Percentiles rank a stretch among this genome's conserved stretches.
Conservation (phyloP, 2,113 vertebrate species). For the Lota lota region DNA sequence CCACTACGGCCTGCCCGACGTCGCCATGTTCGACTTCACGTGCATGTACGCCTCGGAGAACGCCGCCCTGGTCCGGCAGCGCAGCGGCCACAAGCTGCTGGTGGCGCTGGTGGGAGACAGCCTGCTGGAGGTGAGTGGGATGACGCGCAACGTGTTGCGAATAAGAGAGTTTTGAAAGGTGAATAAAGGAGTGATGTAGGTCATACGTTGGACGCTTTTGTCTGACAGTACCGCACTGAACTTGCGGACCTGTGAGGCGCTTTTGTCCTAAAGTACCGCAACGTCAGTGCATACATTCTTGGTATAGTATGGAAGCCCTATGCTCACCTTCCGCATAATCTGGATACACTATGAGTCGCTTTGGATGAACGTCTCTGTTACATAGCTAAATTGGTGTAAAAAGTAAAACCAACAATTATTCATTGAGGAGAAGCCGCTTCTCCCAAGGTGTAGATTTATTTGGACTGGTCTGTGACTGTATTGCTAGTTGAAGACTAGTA, state of each 20-base stretch:
- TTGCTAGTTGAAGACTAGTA: neutral
- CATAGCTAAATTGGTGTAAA: no score
- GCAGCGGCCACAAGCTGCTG: slow-evolving; percentile 84
- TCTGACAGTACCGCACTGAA: no score
- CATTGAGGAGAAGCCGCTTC: neutral
- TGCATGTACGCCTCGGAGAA: slow-evolving; percentile 99
- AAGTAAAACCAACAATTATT: no score
- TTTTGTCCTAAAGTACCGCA: no score
- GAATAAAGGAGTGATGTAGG: neutral
- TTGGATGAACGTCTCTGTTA: no score
- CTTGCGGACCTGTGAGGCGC: no score
- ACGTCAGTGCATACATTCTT: no score
- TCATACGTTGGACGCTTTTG: no score
- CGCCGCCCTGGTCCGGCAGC: slow-evolving; percentile 89
- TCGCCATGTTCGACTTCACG: slow-evolving; percentile 99
- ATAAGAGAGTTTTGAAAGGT: neutral
- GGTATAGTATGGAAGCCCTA: no score
- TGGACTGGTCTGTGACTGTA: neutral
- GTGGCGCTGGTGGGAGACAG: slow-evolving; percentile 95
- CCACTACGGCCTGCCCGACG: slow-evolving; percentile 95
- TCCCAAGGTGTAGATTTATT: neutral
- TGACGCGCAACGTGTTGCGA: neutral
- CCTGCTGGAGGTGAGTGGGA: slow-evolving; percentile 84
- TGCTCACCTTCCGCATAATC: no score
- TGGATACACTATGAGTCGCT: no score